Evolutionary conservation across 37 sponge, comb jelly and placozoan species (phyloP), one percentile per base, ranked within the genome.

Genomic region (Petrosia ficiformis): DNA sequence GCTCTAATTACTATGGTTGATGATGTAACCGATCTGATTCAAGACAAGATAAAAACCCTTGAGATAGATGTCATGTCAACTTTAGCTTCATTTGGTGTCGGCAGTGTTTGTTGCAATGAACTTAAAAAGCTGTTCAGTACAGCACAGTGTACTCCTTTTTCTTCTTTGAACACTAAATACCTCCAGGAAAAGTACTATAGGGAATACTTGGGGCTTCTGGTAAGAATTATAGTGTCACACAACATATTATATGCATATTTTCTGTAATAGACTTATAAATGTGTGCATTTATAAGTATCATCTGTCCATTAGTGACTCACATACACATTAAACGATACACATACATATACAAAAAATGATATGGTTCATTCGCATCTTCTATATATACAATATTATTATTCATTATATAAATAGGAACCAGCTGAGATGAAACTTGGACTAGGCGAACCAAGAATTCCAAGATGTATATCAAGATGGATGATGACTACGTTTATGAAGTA

Each of bases 131-230:
- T 2, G 39, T 42, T 75, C 60, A 10, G 28, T 60, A 25, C 57
- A 59, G 40, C 42, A 30, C 34, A 19, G 64, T 73, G 56, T 42
- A 60, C n/a, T 29, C 63, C 63, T 40, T 75, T 75, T 75, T 64
- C 58, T n/a, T 61, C 41, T 34, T 60, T 75, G n/a, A 32, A 64
- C 11, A 36, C 40, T 35, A 36, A 59, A 25, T 37, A 19, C 14
- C 14, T 19, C 54, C 82, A 81, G 57, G 39, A 64, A 25, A 81
- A 81, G 74, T 81, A 73, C 68, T 73, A 37, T 22, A 61, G 26
- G 6, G 63, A 61, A n/a, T 26, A n/a, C 14, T 61, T 61, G 26
- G 25, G 63, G 6, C 28, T 61, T 6, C 14, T 61, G n/a, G 63
- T 61, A 61, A 61, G 14, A 26, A n/a, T n/a, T 11, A 8, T 22